Evolutionary conservation across 2,888 invertebrate genomes (phyloP), one percentile per base, ranked within the genome.

Genomic region (Thecocarcelia acutangulata): DNA sequence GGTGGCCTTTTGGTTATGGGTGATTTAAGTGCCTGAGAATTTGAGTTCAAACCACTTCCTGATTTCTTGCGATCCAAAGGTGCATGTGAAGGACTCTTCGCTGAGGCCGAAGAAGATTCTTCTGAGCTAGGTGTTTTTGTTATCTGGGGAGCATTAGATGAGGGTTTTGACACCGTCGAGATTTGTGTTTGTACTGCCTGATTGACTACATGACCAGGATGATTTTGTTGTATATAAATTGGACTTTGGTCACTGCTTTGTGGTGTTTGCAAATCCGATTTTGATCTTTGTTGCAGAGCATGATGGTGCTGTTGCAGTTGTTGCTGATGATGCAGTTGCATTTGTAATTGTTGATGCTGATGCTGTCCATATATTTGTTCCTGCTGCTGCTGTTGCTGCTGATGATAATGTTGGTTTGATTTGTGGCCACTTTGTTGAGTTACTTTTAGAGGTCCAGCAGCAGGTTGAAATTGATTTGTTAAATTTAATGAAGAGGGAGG

Each of bases 1-100:
- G 94, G 93, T 77, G 95, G 95, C 83, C 97, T 92, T 90, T 97
- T 96, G 5, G 97, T 96, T 52, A 95, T 92, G 0, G 97, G 97
- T 8, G 97, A 96, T 79, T 95, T 93, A 54, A 96, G 88, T 15
- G 94, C 94, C 86, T 94, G 94, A 28, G 92, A 92, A 15, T 78
- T 78, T 17, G 61, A n/a, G 40, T 37, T n/a, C 1, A 64, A 59
- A 0, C 92, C 93, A 11, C 91, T 91, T 3, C 91, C 89, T 78
- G 92, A 92, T 84, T 90, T 91, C 78, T 90, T 90, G 44, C 90
- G 87, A 77, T 90, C 91, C 15, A 91, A 77, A 0, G 87, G 88
- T 1, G 87, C 87, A 56, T 90, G 90, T 0, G 87, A 86, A 0
- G 90, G 90, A 83, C 90, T 90, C 79, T 87, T 86, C 3, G 80